These are phyloP conservation scores for Oryzaephilus surinamensis DNA, from an alignment of 1,140 invertebrate species.

Conservation along the genomic window DNA sequence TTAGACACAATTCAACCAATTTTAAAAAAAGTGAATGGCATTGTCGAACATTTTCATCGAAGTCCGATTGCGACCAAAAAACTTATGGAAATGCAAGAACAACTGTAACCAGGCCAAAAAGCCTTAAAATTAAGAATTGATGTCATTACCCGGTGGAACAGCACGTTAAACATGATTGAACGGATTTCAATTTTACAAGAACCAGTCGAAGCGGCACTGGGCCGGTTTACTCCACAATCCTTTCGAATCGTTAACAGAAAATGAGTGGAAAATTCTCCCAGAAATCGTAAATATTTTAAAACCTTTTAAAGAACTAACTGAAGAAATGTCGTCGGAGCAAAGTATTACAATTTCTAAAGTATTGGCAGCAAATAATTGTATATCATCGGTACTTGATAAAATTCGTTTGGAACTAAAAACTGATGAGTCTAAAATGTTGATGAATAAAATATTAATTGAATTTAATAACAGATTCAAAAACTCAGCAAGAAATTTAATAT, in stretches of 20 bases:
- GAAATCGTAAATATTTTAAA: constrained; percentile 17
- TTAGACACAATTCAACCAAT: not conserved
- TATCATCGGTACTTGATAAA: constrained; percentile 16
- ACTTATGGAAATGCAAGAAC: constrained; percentile 9
- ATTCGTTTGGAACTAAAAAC: constrained; percentile 10
- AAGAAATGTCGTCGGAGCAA: constrained; percentile 19
- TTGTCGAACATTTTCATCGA: constrained; percentile 10
- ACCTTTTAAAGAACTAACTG: constrained; percentile 8
- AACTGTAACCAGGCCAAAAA: constrained; percentile 6
- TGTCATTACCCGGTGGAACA: constrained; percentile 26
- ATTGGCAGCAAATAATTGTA: constrained; percentile 15
- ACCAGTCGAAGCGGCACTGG: constrained; percentile 17
- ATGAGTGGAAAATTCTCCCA: constrained; percentile 12
- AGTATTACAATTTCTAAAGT: constrained; percentile 15
- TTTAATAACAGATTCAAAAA: constrained; percentile 22
- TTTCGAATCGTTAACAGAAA: constrained; percentile 7
- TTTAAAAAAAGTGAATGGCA: constrained; percentile 7
- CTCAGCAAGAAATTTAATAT: constrained; percentile 19
- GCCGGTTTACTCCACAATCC: constrained; percentile 15
- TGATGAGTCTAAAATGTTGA: constrained; percentile 16
- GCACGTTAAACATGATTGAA: constrained; percentile 26
- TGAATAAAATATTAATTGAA: constrained; percentile 20
- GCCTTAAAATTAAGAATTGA: constrained; percentile 27
- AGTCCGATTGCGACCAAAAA: constrained; percentile 6
- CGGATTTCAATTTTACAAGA: constrained; percentile 21